Evolutionary conservation across 1,140 invertebrate genomes (phyloP).

Genomic region (Trinorchestia longiramus): DNA sequence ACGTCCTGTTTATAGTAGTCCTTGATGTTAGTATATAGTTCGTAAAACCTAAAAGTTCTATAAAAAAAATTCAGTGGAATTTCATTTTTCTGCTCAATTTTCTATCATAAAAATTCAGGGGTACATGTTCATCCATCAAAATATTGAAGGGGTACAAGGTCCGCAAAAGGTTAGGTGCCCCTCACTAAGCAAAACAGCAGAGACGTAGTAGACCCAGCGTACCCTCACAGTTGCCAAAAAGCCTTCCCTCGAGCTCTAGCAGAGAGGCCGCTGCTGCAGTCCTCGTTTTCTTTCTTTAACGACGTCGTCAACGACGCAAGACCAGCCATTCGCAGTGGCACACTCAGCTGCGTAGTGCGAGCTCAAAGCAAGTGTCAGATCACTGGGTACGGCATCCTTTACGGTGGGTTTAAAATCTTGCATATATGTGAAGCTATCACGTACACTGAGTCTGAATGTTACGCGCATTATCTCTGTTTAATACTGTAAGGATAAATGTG

Average conservation of each 20-base stretch:
- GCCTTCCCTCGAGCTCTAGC: not conserved
- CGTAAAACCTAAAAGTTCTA: too few relatives aligned
- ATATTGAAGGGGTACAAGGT: not conserved
- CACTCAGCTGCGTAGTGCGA: not conserved
- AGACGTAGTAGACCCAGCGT: not conserved
- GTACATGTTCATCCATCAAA: too few relatives aligned
- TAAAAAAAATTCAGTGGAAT: too few relatives aligned
- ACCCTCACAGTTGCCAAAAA: not conserved
- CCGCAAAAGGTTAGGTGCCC: not conserved
- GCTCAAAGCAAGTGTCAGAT: not conserved
- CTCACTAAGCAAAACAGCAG: not conserved
- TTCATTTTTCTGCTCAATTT: too few relatives aligned
- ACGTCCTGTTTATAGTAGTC: too few relatives aligned
- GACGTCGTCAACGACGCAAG: not conserved
- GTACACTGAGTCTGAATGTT: not conserved
- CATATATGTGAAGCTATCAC: not conserved
- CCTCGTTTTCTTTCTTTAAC: not conserved
- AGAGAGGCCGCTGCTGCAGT: not conserved
- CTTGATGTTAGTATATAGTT: too few relatives aligned
- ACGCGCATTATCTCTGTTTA: not conserved
- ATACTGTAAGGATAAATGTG: not conserved
- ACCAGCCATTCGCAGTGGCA: not conserved
- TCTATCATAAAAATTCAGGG: too few relatives aligned
- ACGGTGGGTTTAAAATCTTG: not conserved
- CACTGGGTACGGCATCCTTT: not conserved